Evolutionary conservation across 2,888 invertebrate species (phyloP).

Genomic region (Digitonthophagus gazella): DNA sequence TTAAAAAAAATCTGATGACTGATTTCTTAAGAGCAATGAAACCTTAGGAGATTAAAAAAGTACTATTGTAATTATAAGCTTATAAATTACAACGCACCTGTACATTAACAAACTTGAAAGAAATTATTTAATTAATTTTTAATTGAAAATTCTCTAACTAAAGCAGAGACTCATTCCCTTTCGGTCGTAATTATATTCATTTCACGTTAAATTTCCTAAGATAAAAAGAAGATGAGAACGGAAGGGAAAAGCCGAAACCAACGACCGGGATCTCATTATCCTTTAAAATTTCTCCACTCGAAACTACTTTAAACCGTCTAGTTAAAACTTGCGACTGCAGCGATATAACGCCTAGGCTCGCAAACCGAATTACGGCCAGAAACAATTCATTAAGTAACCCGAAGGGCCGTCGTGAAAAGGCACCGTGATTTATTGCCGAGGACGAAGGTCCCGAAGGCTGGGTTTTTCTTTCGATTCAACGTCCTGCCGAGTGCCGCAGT

Average conservation of each 20-base stretch:
- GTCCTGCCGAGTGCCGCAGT: background rate
- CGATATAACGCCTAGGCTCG: background rate
- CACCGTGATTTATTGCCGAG: background rate
- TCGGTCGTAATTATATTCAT: background rate
- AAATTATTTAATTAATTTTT: too few species aligned
- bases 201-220: background rate
- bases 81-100: too few species aligned
- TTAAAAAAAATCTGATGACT: too few species aligned
- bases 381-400: background rate
- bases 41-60: too few species aligned
- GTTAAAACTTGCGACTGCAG: background rate
- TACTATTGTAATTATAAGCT: too few species aligned
- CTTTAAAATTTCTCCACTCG: background rate
- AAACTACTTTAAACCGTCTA: background rate
- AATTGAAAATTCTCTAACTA: too few species aligned
- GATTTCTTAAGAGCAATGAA: too few species aligned
- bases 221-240: background rate
- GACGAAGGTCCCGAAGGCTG: background rate
- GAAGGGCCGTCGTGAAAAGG: background rate
- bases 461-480: background rate
- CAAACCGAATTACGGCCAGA: background rate
- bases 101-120: too few species aligned
- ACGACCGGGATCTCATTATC: background rate
- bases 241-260: background rate
- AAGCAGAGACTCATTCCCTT: too few species aligned